Base-by-base conservation (phyloP, 2,888 invertebrate species). In the Brachyptera risi region DNA sequence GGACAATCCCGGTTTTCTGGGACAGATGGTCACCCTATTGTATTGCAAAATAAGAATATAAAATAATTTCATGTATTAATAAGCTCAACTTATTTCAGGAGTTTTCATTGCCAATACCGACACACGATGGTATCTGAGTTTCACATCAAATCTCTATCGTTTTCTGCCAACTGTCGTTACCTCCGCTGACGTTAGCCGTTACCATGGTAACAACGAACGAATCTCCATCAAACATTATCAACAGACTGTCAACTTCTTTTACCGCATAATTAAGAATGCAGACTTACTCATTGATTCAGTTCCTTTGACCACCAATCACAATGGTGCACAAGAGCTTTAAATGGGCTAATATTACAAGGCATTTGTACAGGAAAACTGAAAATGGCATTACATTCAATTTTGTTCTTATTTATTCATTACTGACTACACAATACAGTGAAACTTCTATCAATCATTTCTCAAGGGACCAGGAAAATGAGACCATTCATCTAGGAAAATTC, bases 161-260 rank as follows among this genome's bases (percentile, higher is more conserved):
- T 78, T 79, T 68, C 71, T 73, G 59, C 78, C 79, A 4, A 70
- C 68, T 13, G 60, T 67, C 11, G 57, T 67, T 15, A 56, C 42
- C 47, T 70, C 71, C 7, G 69, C 68, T 2, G 76, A 77, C 63
- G 47, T 74, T 0, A 58, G 63, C 23, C 68, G 75, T 56, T 73
- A 77, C 66, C 80, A 80, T 69, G 79, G 79, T n/a, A 67, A 74
- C 66, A 74, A 80, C 68, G 80, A 80, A 68, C 69, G 77, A 21
- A 75, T 80, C 35, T 71, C 75, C 5, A 66, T 76, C 1, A 70
- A 71, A 44, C 76, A 78, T 65, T 78, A 75, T 65, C 71, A 75
- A 60, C 70, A 76, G 65, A 71, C 74, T 23, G 72, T 79, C 9
- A 76, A 77, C 65, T 79, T 78, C 67, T 80, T 73, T 67, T 73